Evolutionary conservation across 2,797 vertebrate species (phyloP), one percentile per base, ranked within the genome.

Genomic region (Bucorvus abyssinicus): DNA sequence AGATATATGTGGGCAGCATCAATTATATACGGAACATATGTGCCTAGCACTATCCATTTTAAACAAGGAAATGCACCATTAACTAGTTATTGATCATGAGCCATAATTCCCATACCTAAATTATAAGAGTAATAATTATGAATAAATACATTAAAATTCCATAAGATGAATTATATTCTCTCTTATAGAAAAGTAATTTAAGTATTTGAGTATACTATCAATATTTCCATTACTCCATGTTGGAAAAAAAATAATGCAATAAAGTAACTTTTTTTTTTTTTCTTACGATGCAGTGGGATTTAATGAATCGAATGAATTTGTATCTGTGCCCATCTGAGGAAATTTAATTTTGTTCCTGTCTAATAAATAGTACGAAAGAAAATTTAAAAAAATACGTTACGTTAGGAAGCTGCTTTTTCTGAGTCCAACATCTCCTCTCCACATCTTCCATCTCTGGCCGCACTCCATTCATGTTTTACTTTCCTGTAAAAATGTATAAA

Each of bases 1-100:
- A 95, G 29, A 32, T 94, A 45, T 90, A 94, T 93, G 55, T 77
- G 5, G 26, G 49, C 30, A 80, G 90, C 63, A 94, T 95, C 83
- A 95, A 84, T 97, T 97, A 94, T 87, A 91, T 92, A 53, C 77
- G 76, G 61, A 91, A 91, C 96, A 89, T 93, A 81, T 87, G 71
- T 93, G 70, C 63, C 64, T 75, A 89, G 21, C 32, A 53, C 27
- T 94, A 97, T 94, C 69, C 60, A 65, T 94, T 97, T 94, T 94
- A 95, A 97, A 81, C 69, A 94, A 57, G 93, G 61, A 82, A 92
- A 92, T 84, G 59, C 94, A 73, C 89, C 76, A 65, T 94, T 97
- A 94, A 87, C 32, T 70, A 83, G 30, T 69, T 97, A 97, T 97
- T 94, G 96, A 97, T 97, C 94, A 90, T 82, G 24, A 75, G 4